Evolutionary conservation across 2,113 vertebrate genomes (phyloP), one percentile per base, ranked within the genome.

Genomic region (Phyllostomus discolor): DNA sequence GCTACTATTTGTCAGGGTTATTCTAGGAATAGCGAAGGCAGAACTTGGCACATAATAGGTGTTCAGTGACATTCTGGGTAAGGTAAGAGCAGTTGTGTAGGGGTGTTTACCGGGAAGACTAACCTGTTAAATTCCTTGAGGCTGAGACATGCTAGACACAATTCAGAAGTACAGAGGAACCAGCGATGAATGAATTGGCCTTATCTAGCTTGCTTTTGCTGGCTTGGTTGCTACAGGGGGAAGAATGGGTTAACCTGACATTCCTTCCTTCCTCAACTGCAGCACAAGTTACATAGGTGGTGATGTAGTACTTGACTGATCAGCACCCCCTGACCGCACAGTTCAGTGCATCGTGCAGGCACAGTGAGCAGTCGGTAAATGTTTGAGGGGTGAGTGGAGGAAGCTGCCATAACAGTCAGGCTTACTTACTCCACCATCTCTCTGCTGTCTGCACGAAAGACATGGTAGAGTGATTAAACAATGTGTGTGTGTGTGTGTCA

Each of bases 211-310:
- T 72, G 43, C 38, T 46, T 22, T 82, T 43, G 52, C 73, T 52
- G 76, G 62, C 48, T 79, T 5, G 54, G 81, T 73, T 57, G 57
- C 26, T 79, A 48, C 10, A 46, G 43, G 54, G 16, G 38, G 10
- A 69, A 19, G 75, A 54, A 81, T 80, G 43, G 33, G 69, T 16
- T 90, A 88, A 72, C 41, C 48, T 78, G 9, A 43, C 91, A 95
- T 84, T 79, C 87, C 69, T 93, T 94, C 57, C 79, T 91, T 72
- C 83, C 38, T 91, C 67, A 33, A 35, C 59, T 88, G 80, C 70
- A 86, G 69, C 54, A 73, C 85, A 76, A 9, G 76, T 81, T 64
- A 54, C 35, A 16, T 5, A 64, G 12, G 50, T 54, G 67, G 38
- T 91, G 82, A 66, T 35, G 67, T 50, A 70, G 48, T 66, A n/a